phyloP scores from a whole-genome alignment of 1,140 invertebrate genomes.

The Daktulosphaira vitifoliae region DNA sequence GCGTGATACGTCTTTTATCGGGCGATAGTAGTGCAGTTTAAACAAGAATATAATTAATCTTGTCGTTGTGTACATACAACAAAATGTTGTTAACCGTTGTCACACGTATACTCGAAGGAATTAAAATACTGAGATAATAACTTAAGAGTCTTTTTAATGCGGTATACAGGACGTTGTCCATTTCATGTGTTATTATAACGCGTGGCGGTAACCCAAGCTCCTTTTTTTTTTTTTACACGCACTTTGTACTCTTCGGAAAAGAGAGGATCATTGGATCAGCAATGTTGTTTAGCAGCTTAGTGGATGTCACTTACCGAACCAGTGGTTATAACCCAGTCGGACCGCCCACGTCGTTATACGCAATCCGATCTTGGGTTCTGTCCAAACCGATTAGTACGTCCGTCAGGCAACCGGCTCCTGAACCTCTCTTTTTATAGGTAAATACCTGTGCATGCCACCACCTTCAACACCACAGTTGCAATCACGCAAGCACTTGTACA shows the following conservation, averaged over 20 bases:
- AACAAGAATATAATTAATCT: too few species aligned
- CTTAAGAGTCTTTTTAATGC: too few species aligned
- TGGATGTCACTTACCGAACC: conserved; percentile 12
- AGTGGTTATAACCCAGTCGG: not conserved
- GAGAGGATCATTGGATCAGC: conserved; percentile 17
- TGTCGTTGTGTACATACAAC: too few species aligned
- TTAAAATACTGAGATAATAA: too few species aligned
- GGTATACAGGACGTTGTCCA: too few species aligned
- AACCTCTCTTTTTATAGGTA: not conserved
- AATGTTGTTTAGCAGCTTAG: conserved; percentile 28
- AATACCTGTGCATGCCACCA: not conserved
- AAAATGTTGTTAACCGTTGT: too few species aligned
- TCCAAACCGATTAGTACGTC: conserved; percentile 29
- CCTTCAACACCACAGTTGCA: not conserved
- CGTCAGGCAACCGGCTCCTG: conserved; percentile 9
- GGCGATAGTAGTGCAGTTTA: too few species aligned
- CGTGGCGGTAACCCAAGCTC: not conserved
- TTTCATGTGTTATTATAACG: too few species aligned
- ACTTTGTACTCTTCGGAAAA: too few species aligned
- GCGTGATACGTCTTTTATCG: too few species aligned
- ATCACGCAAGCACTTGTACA: too few species aligned
- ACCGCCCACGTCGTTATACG: conserved; percentile 17
- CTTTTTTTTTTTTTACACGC: not conserved
- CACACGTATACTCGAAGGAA: too few species aligned
- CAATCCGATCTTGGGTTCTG: conserved; percentile 29